These are phyloP conservation scores for Tokudaia muenninki DNA, from an alignment of 2,797 vertebrate genomes.

Conservation along the genomic window DNA sequence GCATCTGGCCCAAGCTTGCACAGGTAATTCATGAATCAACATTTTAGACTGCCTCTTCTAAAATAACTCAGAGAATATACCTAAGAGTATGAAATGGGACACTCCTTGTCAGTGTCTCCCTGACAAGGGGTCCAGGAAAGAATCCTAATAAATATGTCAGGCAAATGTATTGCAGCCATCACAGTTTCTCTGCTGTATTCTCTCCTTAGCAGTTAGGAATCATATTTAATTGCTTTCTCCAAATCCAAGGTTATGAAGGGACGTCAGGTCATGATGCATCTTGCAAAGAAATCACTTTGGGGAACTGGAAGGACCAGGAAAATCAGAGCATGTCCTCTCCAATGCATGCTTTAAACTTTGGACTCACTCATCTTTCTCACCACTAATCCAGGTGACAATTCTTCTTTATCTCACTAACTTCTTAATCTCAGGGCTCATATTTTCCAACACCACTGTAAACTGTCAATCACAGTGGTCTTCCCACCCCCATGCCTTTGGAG, in stretches of 20 bases:
- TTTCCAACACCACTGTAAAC: not conserved
- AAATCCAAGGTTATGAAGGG: not conserved
- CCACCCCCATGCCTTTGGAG: fast-evolving
- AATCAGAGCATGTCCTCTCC: too few species aligned
- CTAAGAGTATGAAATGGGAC: not conserved
- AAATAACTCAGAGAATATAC: not conserved
- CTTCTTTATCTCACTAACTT: not conserved
- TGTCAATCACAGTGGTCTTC: not conserved
- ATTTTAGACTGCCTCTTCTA: not conserved
- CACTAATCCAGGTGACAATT: not conserved
- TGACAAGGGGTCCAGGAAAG: constrained; percentile 49
- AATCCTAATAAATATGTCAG: not conserved
- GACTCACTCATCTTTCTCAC: not conserved
- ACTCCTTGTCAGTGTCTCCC: not conserved
- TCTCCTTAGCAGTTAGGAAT: not conserved
- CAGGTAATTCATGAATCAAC: not conserved
- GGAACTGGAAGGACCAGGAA: not conserved
- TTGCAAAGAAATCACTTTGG: not conserved
- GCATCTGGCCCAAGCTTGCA: not conserved
- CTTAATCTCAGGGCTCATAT: fast-evolving
- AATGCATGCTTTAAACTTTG: fast-evolving
- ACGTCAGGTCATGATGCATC: not conserved
- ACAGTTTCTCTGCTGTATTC: not conserved
- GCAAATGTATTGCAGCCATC: not conserved
- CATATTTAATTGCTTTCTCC: constrained; percentile 3